phyloP scores from a whole-genome alignment of 2,888 invertebrate species.

The Leptopterna dolabrata region DNA sequence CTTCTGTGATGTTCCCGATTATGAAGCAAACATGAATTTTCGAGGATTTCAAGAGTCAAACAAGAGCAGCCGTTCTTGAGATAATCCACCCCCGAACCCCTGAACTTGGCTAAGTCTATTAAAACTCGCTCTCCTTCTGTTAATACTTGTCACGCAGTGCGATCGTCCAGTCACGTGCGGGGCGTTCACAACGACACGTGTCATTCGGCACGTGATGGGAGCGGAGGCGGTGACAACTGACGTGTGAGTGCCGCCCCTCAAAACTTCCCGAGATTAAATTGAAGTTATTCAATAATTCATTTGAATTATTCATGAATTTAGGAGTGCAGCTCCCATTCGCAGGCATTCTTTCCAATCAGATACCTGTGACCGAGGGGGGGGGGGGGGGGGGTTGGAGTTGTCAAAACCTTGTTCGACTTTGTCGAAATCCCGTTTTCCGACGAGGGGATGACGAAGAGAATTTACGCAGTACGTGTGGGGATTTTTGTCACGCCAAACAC shows the following conservation, averaged over 20 bases:
- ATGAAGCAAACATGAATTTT: neutral
- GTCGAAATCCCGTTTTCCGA: no score
- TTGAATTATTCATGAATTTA: constrained; percentile 1
- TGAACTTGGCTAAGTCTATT: constrained; percentile 5
- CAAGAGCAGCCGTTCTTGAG: neutral
- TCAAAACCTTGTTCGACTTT: no score
- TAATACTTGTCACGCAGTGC: constrained; percentile 12
- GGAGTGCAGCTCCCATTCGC: neutral
- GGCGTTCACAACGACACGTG: constrained; percentile 16
- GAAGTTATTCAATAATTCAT: neutral
- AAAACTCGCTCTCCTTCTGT: constrained; percentile 35
- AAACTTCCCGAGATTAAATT: neutral
- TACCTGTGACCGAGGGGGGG: no score
- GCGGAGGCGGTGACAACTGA: neutral
- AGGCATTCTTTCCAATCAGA: no score
- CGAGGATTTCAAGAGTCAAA: neutral
- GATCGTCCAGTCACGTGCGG: neutral
- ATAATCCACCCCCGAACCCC: neutral
- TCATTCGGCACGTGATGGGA: neutral
- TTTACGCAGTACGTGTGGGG: no score
- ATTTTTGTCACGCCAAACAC: no score
- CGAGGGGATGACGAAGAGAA: no score
- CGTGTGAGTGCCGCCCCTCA: neutral
- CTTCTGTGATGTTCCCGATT: no score
- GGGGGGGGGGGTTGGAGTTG: no score